phyloP scores from a whole-genome alignment of 1,140 invertebrate species.

The Ceratina japonica region DNA sequence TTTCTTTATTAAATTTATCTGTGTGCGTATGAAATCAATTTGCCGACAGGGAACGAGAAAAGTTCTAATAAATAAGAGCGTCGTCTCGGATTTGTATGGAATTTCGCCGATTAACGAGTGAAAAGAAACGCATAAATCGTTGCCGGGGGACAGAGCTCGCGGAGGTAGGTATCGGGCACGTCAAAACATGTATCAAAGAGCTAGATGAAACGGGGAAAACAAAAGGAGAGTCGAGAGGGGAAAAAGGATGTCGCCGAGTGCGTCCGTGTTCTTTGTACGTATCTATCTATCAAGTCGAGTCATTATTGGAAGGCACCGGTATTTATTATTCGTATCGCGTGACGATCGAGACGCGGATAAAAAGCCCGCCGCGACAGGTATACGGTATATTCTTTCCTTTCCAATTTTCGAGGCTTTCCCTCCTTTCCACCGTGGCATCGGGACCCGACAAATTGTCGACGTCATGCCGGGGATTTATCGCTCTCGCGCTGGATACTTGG shows the following conservation, averaged over 20 bases:
- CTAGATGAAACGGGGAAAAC: background rate
- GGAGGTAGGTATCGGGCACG: too few relatives aligned
- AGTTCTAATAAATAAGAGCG: too few relatives aligned
- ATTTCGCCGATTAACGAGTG: background rate
- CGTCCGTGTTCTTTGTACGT: background rate
- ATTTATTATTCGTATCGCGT: constrained; percentile 18
- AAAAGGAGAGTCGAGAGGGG: background rate
- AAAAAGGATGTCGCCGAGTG: background rate
- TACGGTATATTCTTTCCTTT: background rate
- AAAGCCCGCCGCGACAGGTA: background rate
- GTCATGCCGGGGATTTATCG: constrained; percentile 56
- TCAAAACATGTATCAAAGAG: constrained; percentile 3
- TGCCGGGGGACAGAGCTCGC: background rate
- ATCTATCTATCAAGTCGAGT: background rate
- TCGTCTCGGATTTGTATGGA: too few relatives aligned
- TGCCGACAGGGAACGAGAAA: too few relatives aligned
- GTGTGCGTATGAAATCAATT: too few relatives aligned
- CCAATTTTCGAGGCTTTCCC: background rate
- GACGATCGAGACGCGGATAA: constrained; percentile 1
- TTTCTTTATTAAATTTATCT: too few relatives aligned
- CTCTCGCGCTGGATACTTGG: constrained; percentile 52
- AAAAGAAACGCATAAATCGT: background rate
- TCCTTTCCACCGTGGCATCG: background rate
- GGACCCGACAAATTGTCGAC: constrained; percentile 60
- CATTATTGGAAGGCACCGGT: background rate